phyloP scores from a whole-genome alignment of 2,797 vertebrate species.

The Coregonus sp. region DNA sequence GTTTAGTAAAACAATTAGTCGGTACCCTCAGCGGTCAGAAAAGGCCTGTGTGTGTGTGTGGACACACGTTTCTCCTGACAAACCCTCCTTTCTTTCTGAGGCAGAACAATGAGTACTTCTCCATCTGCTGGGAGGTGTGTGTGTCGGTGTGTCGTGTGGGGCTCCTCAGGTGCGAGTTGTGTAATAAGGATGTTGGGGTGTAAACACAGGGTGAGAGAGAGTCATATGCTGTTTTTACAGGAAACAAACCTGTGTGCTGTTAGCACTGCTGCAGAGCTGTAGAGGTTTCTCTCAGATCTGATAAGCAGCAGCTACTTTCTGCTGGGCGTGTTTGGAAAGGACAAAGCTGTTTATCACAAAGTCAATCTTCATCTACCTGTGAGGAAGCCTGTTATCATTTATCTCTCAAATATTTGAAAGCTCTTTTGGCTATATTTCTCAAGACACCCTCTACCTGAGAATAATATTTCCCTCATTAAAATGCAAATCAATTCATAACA shows the following conservation, averaged over 20 bases:
- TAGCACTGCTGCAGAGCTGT: slow-evolving; percentile 34
- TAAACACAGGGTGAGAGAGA: slow-evolving; percentile 60
- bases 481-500: too few species aligned
- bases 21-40: slow-evolving; percentile 39
- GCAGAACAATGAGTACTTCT: slow-evolving; percentile 37
- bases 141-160: slow-evolving; percentile 4
- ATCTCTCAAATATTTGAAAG: slow-evolving; percentile 4
- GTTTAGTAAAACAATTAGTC: slow-evolving; percentile 56
- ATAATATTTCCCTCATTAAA: background rate
- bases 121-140: slow-evolving; percentile 7
- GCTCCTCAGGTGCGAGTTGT: slow-evolving; percentile 55
- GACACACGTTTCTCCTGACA: background rate
- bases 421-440: background rate
- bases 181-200: slow-evolving; percentile 54
- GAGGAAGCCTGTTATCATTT: background rate
- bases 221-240: slow-evolving; percentile 56
- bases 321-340: slow-evolving; percentile 42
- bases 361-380: slow-evolving; percentile 27
- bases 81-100: background rate
- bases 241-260: slow-evolving; percentile 50
- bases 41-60: slow-evolving; percentile 11
- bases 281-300: slow-evolving; percentile 33
- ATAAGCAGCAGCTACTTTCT: slow-evolving; percentile 51
- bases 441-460: background rate
- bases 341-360: slow-evolving; percentile 46